Base-by-base conservation (phyloP, 2,113 vertebrate species). In the Petromus typicus region DNA sequence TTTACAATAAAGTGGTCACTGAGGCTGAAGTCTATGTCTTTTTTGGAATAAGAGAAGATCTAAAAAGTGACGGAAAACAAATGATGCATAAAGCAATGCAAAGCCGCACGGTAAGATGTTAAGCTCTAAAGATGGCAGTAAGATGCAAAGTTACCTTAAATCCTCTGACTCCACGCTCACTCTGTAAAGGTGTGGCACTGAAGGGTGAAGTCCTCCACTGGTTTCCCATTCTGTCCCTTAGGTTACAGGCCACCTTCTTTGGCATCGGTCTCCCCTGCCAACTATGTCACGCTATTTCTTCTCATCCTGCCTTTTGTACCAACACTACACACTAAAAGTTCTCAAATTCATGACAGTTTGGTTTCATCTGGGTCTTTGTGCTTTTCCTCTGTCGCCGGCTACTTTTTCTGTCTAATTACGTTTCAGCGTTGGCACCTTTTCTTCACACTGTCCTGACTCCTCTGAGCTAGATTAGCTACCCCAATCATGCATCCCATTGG, bases 81-180 rank as follows among this genome's bases (percentile, higher is more conserved):
- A 98, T 99, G 98, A 98, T 99, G 97, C 97, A 95, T 43, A 97
- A n/a, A 78, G 98, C 99, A 32, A 94, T 98, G 90, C 92, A 67
- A 34, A 67, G 76, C 17, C 61, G 88, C 0, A 61, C 54, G 98
- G 99, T 99, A 98, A 98, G 97, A 90, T 45, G 27, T 73, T 43
- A 37, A 81, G 69, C 45, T 54, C 40, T 89, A 30, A 40, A 56
- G 37, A 43, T 6, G 10, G 37, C 3, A 5, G 20, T 83, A 81
- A 16, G 57, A 69, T 7, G 48, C 22, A 20, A 59, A 78, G 20
- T 59, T 16, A 17, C 45, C 17, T 91, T 13, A 20, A 67, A 37
- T 25, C 56, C 22, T 69, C 78, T 87, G 7, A 17, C 22, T 16
- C 79, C n/a, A 8, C 2, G 22, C 45, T 4, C 14, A 40, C 51